These are phyloP conservation scores for Peromyscus californicus DNA, from an alignment of 2,113 vertebrate species.

Conservation along the genomic window DNA sequence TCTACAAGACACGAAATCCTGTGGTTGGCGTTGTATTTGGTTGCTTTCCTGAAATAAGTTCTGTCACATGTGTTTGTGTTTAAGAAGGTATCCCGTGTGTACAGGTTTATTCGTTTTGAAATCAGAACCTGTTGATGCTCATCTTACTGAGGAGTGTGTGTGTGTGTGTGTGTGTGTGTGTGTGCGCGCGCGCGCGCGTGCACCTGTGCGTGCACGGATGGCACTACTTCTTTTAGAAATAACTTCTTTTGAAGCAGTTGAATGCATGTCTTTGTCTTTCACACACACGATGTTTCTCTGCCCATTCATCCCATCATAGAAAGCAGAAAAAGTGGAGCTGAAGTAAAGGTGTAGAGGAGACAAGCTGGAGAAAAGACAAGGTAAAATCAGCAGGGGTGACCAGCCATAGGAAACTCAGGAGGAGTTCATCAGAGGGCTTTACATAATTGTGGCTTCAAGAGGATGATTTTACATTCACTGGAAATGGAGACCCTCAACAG, in stretches of 20 bases:
- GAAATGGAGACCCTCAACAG: neutral
- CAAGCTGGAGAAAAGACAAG: neutral
- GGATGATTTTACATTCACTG: neutral
- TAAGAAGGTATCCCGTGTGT: rapidly evolving
- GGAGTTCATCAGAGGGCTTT: neutral
- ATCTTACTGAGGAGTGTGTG: neutral
- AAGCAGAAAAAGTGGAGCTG: constrained; percentile 18
- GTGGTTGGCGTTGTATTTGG: neutral
- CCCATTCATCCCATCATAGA: constrained; percentile 5
- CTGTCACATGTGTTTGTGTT: neutral
- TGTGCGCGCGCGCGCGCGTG: neutral
- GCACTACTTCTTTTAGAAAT: neutral
- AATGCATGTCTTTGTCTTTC: neutral
- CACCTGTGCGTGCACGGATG: too few species aligned
- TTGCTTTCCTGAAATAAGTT: neutral
- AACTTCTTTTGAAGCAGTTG: neutral
- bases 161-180: neutral
- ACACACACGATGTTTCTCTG: neutral
- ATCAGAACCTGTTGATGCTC: neutral
- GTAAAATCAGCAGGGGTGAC: neutral
- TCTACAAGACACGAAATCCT: neutral
- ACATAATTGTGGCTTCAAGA: neutral
- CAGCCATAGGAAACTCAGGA: neutral
- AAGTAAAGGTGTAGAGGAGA: constrained; percentile 7
- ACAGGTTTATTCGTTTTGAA: neutral